Percentiles rank a stretch among this genome's conserved stretches.
Conservation (phyloP, 2,113 vertebrate genomes). For the Indicator indicator region DNA sequence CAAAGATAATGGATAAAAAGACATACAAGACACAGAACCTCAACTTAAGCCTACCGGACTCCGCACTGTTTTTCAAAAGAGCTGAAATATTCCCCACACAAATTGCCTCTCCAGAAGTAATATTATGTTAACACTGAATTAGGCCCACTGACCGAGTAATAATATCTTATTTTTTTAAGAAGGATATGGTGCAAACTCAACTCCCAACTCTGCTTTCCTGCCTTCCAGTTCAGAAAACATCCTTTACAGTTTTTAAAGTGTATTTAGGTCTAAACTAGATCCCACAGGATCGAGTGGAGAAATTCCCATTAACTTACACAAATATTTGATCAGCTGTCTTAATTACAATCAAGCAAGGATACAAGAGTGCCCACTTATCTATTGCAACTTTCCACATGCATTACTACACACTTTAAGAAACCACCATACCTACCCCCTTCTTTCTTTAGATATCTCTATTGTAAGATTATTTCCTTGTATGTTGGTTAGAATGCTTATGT, state of each 20-base stretch:
- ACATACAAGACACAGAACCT: neutral
- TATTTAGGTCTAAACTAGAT: neutral
- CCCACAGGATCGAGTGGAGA: neutral
- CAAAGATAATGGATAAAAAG: neutral
- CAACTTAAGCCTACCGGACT: neutral
- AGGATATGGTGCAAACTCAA: neutral
- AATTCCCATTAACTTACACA: neutral
- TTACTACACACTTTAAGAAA: neutral
- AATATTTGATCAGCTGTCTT: neutral
- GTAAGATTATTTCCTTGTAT: neutral
- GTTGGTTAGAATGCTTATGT: neutral
- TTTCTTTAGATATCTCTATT: neutral
- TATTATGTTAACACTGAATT: neutral
- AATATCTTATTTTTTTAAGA: neutral
- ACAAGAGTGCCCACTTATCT: neutral
- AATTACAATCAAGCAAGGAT: neutral
- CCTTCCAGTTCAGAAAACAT: neutral
- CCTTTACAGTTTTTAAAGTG: neutral
- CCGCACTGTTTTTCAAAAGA: neutral
- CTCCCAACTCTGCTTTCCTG: neutral
- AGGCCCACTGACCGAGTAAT: neutral
- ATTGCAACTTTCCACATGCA: neutral
- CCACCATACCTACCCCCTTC: fast-evolving
- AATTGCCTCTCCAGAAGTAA: neutral
- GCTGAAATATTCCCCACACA: neutral